Evolutionary conservation across 1,140 invertebrate species (phyloP).

Genomic region (Philaenus spumarius): DNA sequence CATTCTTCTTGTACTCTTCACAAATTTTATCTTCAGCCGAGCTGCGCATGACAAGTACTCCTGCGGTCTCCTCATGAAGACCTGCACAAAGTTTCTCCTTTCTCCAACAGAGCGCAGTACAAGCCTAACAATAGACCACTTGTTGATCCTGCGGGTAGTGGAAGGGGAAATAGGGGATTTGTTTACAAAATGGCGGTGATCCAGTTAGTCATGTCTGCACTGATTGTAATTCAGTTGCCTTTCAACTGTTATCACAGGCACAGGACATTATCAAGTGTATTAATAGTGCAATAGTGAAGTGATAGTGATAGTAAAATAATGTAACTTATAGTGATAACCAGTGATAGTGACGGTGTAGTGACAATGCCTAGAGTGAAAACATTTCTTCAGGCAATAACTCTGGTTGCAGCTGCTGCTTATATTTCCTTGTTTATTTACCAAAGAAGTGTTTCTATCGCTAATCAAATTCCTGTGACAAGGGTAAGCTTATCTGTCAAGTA

Average conservation of each 20-base stretch:
- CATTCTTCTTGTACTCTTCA: too few relatives aligned
- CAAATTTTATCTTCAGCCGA: too few relatives aligned
- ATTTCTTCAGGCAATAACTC: conserved; percentile 1
- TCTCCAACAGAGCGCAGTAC: too few relatives aligned
- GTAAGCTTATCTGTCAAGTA: neutral
- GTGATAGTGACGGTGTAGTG: conserved; percentile 4
- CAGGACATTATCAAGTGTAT: neutral
- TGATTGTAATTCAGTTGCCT: conserved; percentile 1
- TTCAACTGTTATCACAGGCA: neutral
- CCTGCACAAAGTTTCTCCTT: too few relatives aligned
- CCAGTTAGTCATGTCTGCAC: neutral
- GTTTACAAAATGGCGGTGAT: conserved; percentile 12
- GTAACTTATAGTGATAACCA: neutral
- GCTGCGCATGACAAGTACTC: too few relatives aligned
- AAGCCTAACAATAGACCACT: too few relatives aligned
- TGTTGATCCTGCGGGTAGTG: neutral
- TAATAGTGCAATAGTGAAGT: conserved; percentile 6
- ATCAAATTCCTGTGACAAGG: neutral
- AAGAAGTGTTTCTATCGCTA: conserved; percentile 7
- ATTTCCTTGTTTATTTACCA: conserved; percentile 10
- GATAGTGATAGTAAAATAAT: neutral
- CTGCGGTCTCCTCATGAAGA: too few relatives aligned
- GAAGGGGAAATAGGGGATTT: conserved; percentile 1
- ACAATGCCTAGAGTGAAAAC: conserved; percentile 9
- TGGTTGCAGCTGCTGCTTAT: conserved; percentile 5